Evolutionary conservation across 1,140 invertebrate species (phyloP).

Genomic region (Philotrypesis tridentata): DNA sequence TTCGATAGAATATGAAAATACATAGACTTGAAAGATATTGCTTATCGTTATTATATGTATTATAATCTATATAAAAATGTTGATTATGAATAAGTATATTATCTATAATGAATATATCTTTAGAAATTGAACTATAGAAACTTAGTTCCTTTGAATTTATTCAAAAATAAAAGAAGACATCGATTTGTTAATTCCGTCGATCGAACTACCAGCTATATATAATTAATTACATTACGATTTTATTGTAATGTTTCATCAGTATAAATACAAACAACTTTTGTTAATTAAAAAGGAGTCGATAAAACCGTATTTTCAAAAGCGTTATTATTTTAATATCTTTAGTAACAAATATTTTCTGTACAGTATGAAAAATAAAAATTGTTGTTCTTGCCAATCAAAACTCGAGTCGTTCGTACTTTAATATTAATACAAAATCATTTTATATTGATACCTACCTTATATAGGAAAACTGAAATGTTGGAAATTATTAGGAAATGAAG

Average conservation of each 20-base stretch:
- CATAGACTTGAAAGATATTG: slow-evolving; percentile 30
- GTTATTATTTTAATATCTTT: background rate
- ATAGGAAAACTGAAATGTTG: background rate
- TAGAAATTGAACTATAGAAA: background rate
- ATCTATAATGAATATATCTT: background rate
- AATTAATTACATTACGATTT: too few species aligned
- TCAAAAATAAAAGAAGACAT: background rate
- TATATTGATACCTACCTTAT: background rate
- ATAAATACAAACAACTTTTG: background rate
- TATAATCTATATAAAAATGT: slow-evolving; percentile 24
- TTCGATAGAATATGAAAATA: slow-evolving; percentile 16
- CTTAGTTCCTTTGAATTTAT: background rate
- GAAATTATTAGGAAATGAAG: slow-evolving; percentile 13
- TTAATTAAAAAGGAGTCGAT: background rate
- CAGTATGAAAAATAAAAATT: background rate
- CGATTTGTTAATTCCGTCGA: background rate
- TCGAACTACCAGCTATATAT: too few species aligned
- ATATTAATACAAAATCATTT: background rate
- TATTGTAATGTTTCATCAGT: background rate
- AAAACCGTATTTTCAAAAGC: background rate
- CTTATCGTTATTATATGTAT: slow-evolving; percentile 10
- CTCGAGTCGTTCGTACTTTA: background rate
- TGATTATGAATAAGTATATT: slow-evolving; percentile 7
- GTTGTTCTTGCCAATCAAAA: background rate
- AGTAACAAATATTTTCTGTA: background rate